Conservation (phyloP, 2,797 vertebrate species). For the Hippocampus kuda region DNA sequence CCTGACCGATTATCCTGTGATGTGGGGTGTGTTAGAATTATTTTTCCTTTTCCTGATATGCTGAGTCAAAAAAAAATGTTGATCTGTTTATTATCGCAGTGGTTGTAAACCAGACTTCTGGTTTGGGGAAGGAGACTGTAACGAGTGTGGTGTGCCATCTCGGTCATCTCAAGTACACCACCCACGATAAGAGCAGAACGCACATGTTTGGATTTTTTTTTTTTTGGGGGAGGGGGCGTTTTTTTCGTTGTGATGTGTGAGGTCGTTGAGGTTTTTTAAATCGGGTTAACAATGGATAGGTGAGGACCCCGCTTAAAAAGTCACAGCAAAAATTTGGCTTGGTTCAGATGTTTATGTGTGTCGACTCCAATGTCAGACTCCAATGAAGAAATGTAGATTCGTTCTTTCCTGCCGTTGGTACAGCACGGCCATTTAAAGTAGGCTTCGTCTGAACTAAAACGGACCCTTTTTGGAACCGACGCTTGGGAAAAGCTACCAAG, state of each 20-base stretch:
- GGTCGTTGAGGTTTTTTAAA: too few relatives aligned
- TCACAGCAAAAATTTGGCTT: constrained; percentile 13
- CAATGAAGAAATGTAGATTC: neutral
- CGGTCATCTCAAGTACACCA: neutral
- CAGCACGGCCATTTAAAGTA: neutral
- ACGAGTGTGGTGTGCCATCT: neutral
- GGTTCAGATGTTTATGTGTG: too few relatives aligned
- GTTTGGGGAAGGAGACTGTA: neutral
- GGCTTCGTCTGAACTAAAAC: neutral
- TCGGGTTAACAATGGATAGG: too few relatives aligned
- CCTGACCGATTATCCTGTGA: neutral
- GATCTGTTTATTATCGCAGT: too few relatives aligned
- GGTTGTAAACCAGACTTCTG: neutral
- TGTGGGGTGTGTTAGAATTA: neutral
- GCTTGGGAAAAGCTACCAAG: neutral
- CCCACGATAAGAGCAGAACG: neutral
- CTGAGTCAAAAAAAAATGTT: neutral
- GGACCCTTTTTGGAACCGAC: neutral
- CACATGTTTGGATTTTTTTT: too few relatives aligned
- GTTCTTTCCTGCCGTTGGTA: neutral
- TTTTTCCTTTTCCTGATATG: neutral
- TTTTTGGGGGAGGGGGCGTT: too few relatives aligned
- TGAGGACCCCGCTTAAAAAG: constrained; percentile 1
- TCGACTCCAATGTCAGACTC: neutral
- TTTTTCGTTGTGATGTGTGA: too few relatives aligned